Base-by-base conservation (phyloP, 2,113 vertebrate genomes). In the Argyrosomus japonicus region DNA sequence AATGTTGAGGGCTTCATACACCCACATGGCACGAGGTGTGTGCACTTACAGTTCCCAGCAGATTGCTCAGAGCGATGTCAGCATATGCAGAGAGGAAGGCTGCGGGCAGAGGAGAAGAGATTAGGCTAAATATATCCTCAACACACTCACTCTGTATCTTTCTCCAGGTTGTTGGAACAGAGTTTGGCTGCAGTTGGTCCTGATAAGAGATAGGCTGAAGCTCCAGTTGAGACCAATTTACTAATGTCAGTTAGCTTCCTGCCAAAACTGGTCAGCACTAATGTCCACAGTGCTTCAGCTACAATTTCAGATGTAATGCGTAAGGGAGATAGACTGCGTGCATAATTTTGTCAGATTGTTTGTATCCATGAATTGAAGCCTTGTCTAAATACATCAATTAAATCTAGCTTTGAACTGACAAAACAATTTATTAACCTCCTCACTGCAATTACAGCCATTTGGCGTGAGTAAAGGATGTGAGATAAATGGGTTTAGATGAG, bases 21-120 rank as follows among this genome's bases (percentile, higher is more conserved):
- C 19, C 15, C 43, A 71, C 32, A 12, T 25, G 9, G 5, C 40
- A 13, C 32, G 32, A 45, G 45, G 21, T 61, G 65, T 75, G 69
- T 62, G 21, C 43, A 91, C 95, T 94, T 53, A 95, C 95, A 23
- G 74, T 85, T 89, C 91, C 95, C 77, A 96, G 79, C n/a, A 95
- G 76, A 82, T 95, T 96, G 62, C 92, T 87, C 71, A 96, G 78
- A 64, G 94, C 95, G 13, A 96, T 94, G 90, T 95, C 86, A 29
- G 23, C 68, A 74, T 95, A 95, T 3, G 94, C 88, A 56, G 94
- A 95, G 61, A 96, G 76, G 68, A 95, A 94, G 6, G 92, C 94
- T 95, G 74, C 0, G 0, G 72, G 68, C 0, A 85, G 45, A 70
- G 53, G 23, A 75, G 1, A 68, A 75, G 25, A 68, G 3, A 48